Percentiles rank a stretch among this genome's conserved stretches.
phyloP scores from a whole-genome alignment of 2,113 vertebrate genomes.

The Microtus montanus region DNA sequence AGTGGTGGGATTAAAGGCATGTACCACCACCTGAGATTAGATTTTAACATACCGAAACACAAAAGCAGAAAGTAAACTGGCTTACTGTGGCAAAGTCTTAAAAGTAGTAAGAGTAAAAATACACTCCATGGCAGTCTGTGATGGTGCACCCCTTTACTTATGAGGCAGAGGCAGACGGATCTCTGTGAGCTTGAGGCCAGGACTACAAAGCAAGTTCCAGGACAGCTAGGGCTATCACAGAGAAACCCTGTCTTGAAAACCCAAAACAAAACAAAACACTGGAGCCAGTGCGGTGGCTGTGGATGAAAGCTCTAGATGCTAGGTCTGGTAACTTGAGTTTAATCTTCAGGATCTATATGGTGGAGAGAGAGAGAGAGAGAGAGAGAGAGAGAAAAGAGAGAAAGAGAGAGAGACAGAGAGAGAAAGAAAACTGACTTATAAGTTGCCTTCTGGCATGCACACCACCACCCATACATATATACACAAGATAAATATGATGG shows the following conservation, averaged over 20 bases:
- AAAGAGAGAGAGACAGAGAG: too few species aligned
- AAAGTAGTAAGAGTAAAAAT: conserved; percentile 12
- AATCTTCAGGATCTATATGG: neutral
- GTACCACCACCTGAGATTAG: neutral
- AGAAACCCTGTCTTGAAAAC: neutral
- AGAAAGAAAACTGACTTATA: too few species aligned
- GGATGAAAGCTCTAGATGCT: neutral
- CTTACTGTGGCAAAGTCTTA: neutral
- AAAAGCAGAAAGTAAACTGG: conserved; percentile 42
- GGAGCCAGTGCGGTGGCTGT: neutral
- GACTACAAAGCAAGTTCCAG: neutral
- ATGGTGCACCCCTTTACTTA: neutral
- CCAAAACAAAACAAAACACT: neutral
- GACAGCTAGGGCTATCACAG: neutral
- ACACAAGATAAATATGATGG: too few species aligned
- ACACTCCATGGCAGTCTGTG: neutral
- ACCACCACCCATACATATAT: too few species aligned
- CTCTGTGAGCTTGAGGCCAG: neutral
- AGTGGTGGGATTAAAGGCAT: neutral
- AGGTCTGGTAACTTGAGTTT: neutral
- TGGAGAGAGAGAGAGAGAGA: neutral
- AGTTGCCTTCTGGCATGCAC: too few species aligned
- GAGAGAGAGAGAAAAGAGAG: neutral
- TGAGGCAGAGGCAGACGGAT: neutral
- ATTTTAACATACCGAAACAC: conserved; percentile 4